phyloP scores from a whole-genome alignment of 2,113 vertebrate genomes.

The Oceanodroma tethys region DNA sequence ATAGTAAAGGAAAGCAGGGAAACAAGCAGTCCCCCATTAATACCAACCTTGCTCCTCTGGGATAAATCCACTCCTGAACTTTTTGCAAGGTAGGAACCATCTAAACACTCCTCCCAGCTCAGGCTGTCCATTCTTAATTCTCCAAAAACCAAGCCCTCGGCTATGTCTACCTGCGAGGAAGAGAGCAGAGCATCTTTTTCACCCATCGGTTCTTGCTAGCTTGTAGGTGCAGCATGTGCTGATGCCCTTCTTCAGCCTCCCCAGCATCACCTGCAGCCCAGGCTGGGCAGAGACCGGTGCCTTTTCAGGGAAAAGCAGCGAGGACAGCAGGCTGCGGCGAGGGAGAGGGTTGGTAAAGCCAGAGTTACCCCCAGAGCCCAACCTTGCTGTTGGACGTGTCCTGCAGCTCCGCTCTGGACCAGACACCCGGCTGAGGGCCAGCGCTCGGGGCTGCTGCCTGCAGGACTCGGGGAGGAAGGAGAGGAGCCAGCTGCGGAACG shows the following conservation, averaged over 20 bases:
- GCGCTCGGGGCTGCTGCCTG: rapidly evolving
- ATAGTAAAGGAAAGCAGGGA: background rate
- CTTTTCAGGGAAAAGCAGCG: background rate
- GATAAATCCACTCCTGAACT: background rate
- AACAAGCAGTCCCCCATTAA: background rate
- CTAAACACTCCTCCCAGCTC: background rate
- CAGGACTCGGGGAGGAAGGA: background rate
- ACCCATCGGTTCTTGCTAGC: background rate
- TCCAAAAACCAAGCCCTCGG: background rate
- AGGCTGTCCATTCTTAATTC: background rate
- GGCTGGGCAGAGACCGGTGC: background rate
- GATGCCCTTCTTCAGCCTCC: background rate
- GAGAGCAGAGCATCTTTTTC: background rate
- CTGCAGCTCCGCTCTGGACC: background rate
- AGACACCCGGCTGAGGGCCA: background rate
- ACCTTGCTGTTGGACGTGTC: rapidly evolving
- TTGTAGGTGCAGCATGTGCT: background rate
- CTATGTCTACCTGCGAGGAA: background rate
- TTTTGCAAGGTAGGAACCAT: background rate
- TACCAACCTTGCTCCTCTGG: background rate
- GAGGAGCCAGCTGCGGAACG: rapidly evolving
- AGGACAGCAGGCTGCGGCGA: background rate
- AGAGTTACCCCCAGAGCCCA: background rate
- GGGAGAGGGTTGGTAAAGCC: background rate
- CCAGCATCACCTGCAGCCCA: background rate